Evolutionary conservation across 2,888 invertebrate species (phyloP), one percentile per base, ranked within the genome.

Genomic region (Netelia virgata): DNA sequence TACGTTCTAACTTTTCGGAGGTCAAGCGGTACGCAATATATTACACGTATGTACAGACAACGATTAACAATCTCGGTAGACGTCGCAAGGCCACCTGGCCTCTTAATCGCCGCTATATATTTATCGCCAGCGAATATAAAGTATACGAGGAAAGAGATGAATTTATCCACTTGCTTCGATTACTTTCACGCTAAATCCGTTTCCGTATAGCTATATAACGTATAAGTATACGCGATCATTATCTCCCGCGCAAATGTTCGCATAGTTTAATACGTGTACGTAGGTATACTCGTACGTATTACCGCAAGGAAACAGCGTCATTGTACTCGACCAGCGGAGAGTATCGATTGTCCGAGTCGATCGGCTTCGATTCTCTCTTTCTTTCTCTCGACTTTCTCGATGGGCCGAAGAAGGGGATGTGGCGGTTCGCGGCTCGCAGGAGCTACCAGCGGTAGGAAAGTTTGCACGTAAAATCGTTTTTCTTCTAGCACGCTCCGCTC

Each of bases 131-230:
- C 28, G 6, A 28, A 28, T 5, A 28, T 28, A 5, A 28, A 28
- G 23, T 3, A 5, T 5, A 28, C 5, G 28, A 28, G 28, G 5
- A 28, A 28, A 28, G 28, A 28, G 28, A 28, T 28, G 5, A 28
- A 28, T 28, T 28, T 28, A 28, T 28, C 28, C 28, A 28, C 28
- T 28, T 28, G 28, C 28, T 28, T 28, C 91, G 88, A 91, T 90
- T 90, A 91, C 91, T 91, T 91, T 91, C 91, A 90, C 90, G 88
- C 91, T 91, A 90, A 90, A 90, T 89, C 88, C 89, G 89, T 90
- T 90, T 90, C 88, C 87, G 87, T 84, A 89, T 86, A 90, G 88
- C 88, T 90, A 87, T 84, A 89, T 86, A 90, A 89, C 88, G 89
- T 88, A 88, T 88, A n/a, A n/a, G n/a, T n/a, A 88, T 86, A 88